Evolutionary conservation across 1,140 invertebrate genomes (phyloP).

Genomic region (Pogonomyrmex californicus): DNA sequence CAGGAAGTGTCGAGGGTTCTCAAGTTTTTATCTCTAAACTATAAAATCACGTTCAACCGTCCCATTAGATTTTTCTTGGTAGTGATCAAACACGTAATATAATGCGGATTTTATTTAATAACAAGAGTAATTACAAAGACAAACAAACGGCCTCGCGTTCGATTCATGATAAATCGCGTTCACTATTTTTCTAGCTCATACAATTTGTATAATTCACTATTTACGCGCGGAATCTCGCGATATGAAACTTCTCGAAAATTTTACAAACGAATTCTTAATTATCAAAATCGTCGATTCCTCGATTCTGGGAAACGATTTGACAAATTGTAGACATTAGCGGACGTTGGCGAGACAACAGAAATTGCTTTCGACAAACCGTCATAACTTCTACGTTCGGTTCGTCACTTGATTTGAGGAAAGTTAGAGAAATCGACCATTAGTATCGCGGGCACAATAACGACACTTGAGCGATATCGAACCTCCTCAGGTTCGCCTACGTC

Average conservation of each 20-base stretch:
- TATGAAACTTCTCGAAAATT: background rate
- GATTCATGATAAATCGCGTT: too few relatives aligned
- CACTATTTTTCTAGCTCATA: too few relatives aligned
- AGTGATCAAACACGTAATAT: too few relatives aligned
- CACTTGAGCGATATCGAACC: conserved; percentile 5
- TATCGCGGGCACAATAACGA: conserved; percentile 16
- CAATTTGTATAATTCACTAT: too few relatives aligned
- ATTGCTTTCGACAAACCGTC: conserved; percentile 43
- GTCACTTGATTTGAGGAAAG: conserved; percentile 49
- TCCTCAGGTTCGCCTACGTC: background rate
- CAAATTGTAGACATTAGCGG: background rate
- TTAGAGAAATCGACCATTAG: conserved; percentile 46
- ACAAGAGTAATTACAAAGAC: too few relatives aligned
- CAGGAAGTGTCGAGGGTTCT: background rate
- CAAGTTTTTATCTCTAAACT: background rate
- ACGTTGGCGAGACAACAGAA: conserved; percentile 37
- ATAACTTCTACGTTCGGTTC: conserved; percentile 14
- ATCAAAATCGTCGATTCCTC: background rate
- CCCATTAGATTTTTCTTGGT: background rate
- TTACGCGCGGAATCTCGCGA: background rate
- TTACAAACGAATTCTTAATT: conserved; percentile 2
- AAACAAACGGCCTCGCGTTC: too few relatives aligned
- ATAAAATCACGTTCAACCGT: background rate
- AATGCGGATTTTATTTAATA: too few relatives aligned
- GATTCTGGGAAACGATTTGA: background rate